These are phyloP conservation scores for Acrocephalus kingi DNA, from an alignment of 2,113 vertebrate species.

Conservation along the genomic window DNA sequence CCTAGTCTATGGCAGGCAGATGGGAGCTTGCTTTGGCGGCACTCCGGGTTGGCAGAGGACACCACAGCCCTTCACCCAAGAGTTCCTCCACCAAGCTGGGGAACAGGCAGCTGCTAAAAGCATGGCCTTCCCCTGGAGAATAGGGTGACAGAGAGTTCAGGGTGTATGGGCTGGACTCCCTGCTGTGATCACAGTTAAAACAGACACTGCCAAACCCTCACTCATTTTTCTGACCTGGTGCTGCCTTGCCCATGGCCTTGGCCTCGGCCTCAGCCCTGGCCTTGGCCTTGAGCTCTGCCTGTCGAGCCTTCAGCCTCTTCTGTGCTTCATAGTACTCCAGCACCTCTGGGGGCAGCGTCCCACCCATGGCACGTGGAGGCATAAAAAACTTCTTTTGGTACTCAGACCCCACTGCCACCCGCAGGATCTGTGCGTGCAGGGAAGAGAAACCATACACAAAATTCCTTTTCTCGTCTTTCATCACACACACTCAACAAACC, in stretches of 20 bases:
- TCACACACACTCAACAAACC: not conserved
- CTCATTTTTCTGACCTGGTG: not conserved
- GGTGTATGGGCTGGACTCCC: not conserved
- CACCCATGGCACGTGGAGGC: constrained; percentile 58
- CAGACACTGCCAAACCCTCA: not conserved
- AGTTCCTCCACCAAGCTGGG: not conserved
- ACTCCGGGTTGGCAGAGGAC: not conserved
- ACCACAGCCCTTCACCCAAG: not conserved
- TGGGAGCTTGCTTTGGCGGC: not conserved
- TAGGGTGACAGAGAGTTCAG: not conserved
- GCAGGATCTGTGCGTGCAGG: constrained; percentile 73
- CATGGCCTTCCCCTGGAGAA: not conserved
- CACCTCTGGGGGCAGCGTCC: constrained; percentile 82
- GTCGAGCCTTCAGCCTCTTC: constrained; percentile 57
- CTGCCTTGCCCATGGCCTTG: not conserved
- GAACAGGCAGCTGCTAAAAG: not conserved
- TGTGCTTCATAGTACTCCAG: constrained; percentile 78
- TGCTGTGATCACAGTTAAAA: not conserved
- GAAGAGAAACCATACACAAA: not conserved
- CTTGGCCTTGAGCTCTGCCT: not conserved
- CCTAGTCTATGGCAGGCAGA: not conserved
- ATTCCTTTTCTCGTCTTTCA: not conserved
- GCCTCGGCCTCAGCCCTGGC: not conserved
- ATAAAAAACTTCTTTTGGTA: too few relatives aligned
- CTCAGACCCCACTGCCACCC: constrained; percentile 45